These are phyloP conservation scores for Abrostola tripartita DNA, from an alignment of 2,888 invertebrate genomes.

Conservation along the genomic window DNA sequence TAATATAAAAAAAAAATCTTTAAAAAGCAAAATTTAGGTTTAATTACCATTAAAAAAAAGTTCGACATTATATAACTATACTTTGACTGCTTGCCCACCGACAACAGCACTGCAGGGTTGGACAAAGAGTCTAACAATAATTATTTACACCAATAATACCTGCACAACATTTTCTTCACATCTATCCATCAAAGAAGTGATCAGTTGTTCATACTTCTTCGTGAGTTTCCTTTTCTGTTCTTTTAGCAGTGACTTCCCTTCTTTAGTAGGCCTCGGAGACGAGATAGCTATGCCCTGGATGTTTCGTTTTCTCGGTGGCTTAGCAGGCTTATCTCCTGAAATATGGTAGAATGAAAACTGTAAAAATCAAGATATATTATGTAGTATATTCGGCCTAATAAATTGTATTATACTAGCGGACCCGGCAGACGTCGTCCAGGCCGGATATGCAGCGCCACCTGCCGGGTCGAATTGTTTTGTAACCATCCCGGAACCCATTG, in stretches of 20 bases:
- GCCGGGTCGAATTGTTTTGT: too few species aligned
- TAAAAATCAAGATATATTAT: background rate
- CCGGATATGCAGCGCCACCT: too few species aligned
- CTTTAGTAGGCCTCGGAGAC: slow-evolving; percentile 69
- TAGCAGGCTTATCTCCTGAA: slow-evolving; percentile 71
- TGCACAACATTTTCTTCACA: slow-evolving; percentile 79
- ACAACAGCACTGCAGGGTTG: too few species aligned
- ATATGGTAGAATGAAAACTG: background rate
- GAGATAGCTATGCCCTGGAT: slow-evolving; percentile 69
- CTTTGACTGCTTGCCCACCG: too few species aligned
- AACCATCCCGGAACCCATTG: too few species aligned
- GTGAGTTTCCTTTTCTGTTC: slow-evolving; percentile 86
- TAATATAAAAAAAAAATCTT: too few species aligned
- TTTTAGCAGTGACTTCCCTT: slow-evolving; percentile 71
- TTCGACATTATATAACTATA: too few species aligned
- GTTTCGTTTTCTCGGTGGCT: slow-evolving; percentile 78
- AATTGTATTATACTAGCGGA: too few species aligned
- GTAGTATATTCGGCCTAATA: background rate
- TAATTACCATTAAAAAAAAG: too few species aligned
- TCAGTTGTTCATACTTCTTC: slow-evolving; percentile 85
- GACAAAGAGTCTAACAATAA: background rate
- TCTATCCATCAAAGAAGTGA: slow-evolving; percentile 83
- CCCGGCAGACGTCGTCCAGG: too few species aligned
- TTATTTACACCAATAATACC: slow-evolving; percentile 59
- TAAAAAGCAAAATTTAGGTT: too few species aligned